These are phyloP conservation scores for Puntigrus tetrazona DNA, from an alignment of 2,113 vertebrate genomes.

Conservation along the genomic window DNA sequence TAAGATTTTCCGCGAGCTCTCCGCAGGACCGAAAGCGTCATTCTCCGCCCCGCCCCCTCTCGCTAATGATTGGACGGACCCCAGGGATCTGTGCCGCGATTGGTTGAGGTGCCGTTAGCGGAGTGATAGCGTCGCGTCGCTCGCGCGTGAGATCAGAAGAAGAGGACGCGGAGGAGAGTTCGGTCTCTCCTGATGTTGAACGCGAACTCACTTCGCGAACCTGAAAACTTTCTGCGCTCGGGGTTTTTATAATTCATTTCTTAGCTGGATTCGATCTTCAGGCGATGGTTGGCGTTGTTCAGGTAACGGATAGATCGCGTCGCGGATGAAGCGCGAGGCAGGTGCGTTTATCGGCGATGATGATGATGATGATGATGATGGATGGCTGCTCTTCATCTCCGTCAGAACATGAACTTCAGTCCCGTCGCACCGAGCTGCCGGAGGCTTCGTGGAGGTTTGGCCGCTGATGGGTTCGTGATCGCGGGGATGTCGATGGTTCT, in stretches of 20 bases:
- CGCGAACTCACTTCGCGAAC: neutral
- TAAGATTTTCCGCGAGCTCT: neutral
- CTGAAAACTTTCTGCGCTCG: neutral
- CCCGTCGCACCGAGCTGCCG: neutral
- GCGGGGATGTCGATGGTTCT: neutral
- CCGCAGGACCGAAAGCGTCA: slow-evolving; percentile 62
- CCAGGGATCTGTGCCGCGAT: slow-evolving; percentile 66
- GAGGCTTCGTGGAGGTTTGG: neutral
- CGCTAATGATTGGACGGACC: slow-evolving; percentile 69
- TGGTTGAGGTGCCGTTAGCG: slow-evolving; percentile 63
- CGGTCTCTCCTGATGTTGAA: neutral
- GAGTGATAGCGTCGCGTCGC: slow-evolving; percentile 43
- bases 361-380: neutral
- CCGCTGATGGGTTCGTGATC: neutral
- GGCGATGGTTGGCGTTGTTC: neutral
- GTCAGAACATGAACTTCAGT: slow-evolving; percentile 14
- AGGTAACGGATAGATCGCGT: neutral
- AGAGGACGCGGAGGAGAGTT: neutral
- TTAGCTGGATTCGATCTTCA: neutral
- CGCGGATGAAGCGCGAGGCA: neutral
- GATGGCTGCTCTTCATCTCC: neutral
- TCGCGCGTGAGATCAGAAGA: slow-evolving; percentile 30
- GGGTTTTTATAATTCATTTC: neutral
- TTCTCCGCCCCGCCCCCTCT: slow-evolving; percentile 61
- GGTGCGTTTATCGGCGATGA: neutral